Percentiles rank a stretch among this genome's conserved stretches.
Evolutionary conservation across 2,113 vertebrate species (phyloP).

Genomic region (Leptobrachium ailaonicum): DNA sequence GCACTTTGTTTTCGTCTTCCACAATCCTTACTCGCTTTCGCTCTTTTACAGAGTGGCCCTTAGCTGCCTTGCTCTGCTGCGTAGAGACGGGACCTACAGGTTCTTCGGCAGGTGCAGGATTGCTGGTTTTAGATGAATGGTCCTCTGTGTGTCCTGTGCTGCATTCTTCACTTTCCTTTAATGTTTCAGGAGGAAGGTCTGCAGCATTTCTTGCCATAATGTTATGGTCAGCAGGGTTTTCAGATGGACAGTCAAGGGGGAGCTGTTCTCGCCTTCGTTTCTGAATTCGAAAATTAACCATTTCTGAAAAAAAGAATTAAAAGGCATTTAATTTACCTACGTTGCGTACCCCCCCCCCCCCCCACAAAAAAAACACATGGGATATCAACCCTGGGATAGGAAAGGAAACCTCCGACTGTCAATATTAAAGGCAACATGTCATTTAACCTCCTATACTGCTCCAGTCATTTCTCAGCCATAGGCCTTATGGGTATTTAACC

Average conservation of each 20-base stretch:
- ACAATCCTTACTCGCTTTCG: conserved; percentile 72
- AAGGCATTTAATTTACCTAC: neutral
- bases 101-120: conserved; percentile 22
- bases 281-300: conserved; percentile 60
- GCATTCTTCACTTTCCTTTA: conserved; percentile 31
- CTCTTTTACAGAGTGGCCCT: conserved; percentile 52
- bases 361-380: no score
- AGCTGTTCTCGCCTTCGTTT: conserved; percentile 80
- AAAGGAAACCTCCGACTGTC: no score
- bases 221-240: conserved; percentile 42
- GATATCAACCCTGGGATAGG: no score
- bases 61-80: neutral
- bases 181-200: neutral
- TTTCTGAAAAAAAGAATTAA: conserved; percentile 60
- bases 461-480: no score
- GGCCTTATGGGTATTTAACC: no score
- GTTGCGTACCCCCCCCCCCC: no score
- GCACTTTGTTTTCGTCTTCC: conserved; percentile 52
- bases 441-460: no score
- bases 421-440: no score
- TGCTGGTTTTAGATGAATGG: conserved; percentile 19
- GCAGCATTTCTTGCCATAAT: conserved; percentile 21
- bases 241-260: conserved; percentile 59
- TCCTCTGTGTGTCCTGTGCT: conserved; percentile 29
- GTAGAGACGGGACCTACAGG: neutral